phyloP scores from a whole-genome alignment of 2,113 vertebrate genomes.

The Lipophrys pholis region DNA sequence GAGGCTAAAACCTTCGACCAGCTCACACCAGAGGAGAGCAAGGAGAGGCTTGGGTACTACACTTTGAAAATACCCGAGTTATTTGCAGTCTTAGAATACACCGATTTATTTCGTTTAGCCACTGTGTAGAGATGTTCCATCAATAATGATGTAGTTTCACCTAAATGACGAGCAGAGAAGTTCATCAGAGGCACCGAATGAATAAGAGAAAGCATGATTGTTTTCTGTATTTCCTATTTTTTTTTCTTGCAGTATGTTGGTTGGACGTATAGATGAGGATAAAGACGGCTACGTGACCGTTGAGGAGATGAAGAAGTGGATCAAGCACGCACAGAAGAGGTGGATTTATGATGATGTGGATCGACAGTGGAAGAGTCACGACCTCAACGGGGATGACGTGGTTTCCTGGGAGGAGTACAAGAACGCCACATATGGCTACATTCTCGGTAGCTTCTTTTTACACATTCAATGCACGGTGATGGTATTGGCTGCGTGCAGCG shows the following conservation, averaged over 20 bases:
- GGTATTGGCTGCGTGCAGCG: neutral
- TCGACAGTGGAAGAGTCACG: slow-evolving; percentile 96
- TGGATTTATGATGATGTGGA: slow-evolving; percentile 98
- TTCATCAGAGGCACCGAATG: neutral
- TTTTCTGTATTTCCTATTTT: slow-evolving; percentile 61
- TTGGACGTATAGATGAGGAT: slow-evolving; percentile 94
- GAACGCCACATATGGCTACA: slow-evolving; percentile 97
- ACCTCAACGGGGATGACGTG: slow-evolving; percentile 92
- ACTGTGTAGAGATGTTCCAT: neutral
- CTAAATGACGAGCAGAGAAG: neutral
- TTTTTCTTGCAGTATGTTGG: slow-evolving; percentile 87
- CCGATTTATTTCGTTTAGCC: too few species aligned
- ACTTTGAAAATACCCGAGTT: neutral
- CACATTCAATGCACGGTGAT: neutral
- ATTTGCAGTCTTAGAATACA: neutral
- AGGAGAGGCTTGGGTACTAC: slow-evolving; percentile 93
- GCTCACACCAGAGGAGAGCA: slow-evolving; percentile 98
- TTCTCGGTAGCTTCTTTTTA: slow-evolving; percentile 85
- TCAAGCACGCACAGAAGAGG: slow-evolving; percentile 95
- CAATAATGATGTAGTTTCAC: slow-evolving; percentile 6
- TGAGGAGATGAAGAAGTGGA: slow-evolving; percentile 96
- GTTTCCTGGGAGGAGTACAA: slow-evolving; percentile 98
- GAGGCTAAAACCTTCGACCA: slow-evolving; percentile 98
- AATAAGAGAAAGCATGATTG: neutral
- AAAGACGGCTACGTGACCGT: slow-evolving; percentile 93